A percentile compares a stretch with the other conserved stretches of the same genome.
These are phyloP conservation scores for Phoeniculus purpureus DNA, from an alignment of 2,797 vertebrate species.

Conservation along the genomic window DNA sequence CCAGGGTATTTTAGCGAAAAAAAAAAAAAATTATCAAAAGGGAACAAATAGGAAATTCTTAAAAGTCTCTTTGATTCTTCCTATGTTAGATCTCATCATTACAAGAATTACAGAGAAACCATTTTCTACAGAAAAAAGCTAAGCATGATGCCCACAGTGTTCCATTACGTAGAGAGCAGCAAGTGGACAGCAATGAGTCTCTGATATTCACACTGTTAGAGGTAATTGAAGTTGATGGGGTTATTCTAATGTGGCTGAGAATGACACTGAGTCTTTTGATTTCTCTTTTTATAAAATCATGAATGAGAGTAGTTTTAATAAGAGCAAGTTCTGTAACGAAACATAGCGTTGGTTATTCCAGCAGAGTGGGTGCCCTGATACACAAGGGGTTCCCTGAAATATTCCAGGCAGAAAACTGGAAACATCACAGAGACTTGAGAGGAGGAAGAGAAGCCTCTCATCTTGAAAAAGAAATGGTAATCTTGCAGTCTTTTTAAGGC, in stretches of 20 bases:
- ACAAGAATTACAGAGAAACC: slow-evolving; percentile 15
- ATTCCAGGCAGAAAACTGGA: background rate
- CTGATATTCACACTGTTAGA: slow-evolving; percentile 16
- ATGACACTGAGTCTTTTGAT: background rate
- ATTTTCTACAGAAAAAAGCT: slow-evolving; percentile 29
- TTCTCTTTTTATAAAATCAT: background rate
- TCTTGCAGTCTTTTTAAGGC: background rate
- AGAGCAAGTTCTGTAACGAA: background rate
- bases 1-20: background rate
- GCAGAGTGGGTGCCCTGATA: background rate
- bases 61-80: slow-evolving; percentile 56
- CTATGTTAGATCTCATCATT: slow-evolving; percentile 43
- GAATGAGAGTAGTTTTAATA: background rate
- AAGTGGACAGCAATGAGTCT: slow-evolving; percentile 28
- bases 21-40: slow-evolving; percentile 15
- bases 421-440: fast-evolving
- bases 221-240: slow-evolving; percentile 48
- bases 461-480: background rate
- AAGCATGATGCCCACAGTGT: slow-evolving; percentile 27
- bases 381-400: background rate
- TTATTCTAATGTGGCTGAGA: slow-evolving; percentile 30
- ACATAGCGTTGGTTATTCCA: slow-evolving; percentile 17
- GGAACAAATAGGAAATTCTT: slow-evolving; percentile 53
- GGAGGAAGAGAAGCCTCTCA: background rate
- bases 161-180: background rate